A percentile compares a stretch with the other conserved stretches of the same genome.
These are phyloP conservation scores for Caenorhabditis sp. DNA, from an alignment of 2,888 invertebrate species.

Conservation along the genomic window DNA sequence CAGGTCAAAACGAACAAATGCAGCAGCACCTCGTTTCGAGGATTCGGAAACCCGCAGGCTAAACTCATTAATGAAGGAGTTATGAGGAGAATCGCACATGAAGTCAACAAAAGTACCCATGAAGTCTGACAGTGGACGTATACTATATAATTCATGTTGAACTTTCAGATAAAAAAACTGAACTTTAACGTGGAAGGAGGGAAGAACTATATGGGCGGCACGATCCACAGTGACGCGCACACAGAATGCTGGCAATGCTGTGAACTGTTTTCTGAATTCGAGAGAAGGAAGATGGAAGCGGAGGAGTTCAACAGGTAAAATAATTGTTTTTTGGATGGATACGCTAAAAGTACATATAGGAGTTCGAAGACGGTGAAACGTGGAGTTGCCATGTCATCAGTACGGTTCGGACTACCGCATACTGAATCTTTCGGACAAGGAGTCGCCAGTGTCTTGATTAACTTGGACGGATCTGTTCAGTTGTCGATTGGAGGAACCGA, in stretches of 20 bases:
- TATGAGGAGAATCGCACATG: slow-evolving; percentile 86
- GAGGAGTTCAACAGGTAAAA: slow-evolving; percentile 87
- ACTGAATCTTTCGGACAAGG: slow-evolving; percentile 80
- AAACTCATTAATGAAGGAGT: slow-evolving; percentile 89
- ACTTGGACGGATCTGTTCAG: slow-evolving; percentile 88
- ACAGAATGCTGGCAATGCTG: slow-evolving; percentile 88
- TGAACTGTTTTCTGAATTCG: slow-evolving; percentile 84
- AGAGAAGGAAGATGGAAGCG: slow-evolving; percentile 83
- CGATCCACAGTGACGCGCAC: slow-evolving; percentile 46
- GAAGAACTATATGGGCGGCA: slow-evolving; percentile 8
- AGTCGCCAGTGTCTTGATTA: slow-evolving; percentile 89
- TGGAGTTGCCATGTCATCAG: slow-evolving; percentile 88
- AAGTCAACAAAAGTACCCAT: slow-evolving; percentile 84
- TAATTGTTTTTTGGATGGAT: too few species aligned
- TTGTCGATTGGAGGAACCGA: slow-evolving; percentile 90
- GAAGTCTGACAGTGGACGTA: slow-evolving; percentile 80
- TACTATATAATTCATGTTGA: background rate
- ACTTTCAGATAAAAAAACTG: slow-evolving; percentile 20
- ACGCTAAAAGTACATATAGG: too few species aligned
- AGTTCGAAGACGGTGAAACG: slow-evolving; percentile 84
- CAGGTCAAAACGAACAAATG: slow-evolving; percentile 89
- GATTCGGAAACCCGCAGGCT: slow-evolving; percentile 92
- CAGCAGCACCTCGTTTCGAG: slow-evolving; percentile 89
- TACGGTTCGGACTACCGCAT: slow-evolving; percentile 87
- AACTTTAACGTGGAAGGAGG: slow-evolving; percentile 35